phyloP scores from a whole-genome alignment of 1,140 invertebrate genomes.

The Ceratina calcarata region DNA sequence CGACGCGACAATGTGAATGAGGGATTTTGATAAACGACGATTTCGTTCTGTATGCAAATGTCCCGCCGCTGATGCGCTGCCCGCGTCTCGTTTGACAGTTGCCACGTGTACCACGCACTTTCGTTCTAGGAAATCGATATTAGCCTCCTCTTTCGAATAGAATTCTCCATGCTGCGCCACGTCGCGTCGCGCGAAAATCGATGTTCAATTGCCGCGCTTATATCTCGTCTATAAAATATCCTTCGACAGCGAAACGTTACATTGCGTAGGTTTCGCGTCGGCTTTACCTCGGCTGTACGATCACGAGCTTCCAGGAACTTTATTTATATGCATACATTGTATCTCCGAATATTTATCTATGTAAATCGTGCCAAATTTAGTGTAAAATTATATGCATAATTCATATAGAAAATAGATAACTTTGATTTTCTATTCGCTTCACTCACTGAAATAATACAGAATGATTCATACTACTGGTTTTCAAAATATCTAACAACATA shows the following conservation, averaged over 20 bases:
- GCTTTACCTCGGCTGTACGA: too few relatives aligned
- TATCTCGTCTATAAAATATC: neutral
- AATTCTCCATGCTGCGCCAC: neutral
- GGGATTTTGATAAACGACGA: constrained; percentile 49
- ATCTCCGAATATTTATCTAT: too few relatives aligned
- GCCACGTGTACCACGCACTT: constrained; percentile 22
- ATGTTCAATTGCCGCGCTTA: neutral
- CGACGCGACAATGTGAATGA: constrained; percentile 29
- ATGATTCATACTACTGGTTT: too few relatives aligned
- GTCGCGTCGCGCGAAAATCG: constrained; percentile 7
- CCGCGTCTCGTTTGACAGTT: constrained; percentile 15
- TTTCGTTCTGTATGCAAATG: constrained; percentile 50
- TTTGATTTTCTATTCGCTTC: too few relatives aligned
- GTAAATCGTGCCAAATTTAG: neutral
- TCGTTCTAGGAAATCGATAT: constrained; percentile 20
- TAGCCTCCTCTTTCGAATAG: neutral
- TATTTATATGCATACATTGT: neutral
- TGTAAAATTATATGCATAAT: too few relatives aligned
- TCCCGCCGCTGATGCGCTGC: neutral
- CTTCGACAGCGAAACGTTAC: too few relatives aligned
- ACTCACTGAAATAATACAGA: too few relatives aligned
- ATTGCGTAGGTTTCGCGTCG: neutral
- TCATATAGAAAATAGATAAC: too few relatives aligned
- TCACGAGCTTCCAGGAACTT: neutral
- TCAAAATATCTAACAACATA: too few relatives aligned